These are phyloP conservation scores for Cephus spinipes DNA, from an alignment of 2,888 invertebrate genomes.

Conservation along the genomic window DNA sequence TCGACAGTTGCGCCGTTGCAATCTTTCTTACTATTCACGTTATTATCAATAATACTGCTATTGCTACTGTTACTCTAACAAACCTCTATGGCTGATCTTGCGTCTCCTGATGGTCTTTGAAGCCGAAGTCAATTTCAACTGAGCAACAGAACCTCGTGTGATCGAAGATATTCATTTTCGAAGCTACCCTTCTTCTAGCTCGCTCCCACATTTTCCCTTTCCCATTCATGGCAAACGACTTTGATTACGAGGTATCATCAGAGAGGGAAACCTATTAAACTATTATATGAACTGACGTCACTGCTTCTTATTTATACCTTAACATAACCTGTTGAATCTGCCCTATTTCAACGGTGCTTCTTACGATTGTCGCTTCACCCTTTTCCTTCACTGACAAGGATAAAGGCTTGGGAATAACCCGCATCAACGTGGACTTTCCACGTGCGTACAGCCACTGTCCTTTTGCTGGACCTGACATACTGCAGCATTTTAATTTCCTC, in stretches of 20 bases:
- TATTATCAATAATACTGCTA: not conserved
- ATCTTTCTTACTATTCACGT: not conserved
- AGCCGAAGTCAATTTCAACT: not conserved
- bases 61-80: not conserved
- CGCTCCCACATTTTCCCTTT: not conserved
- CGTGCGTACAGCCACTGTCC: not conserved
- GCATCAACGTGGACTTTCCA: not conserved
- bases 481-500: not conserved
- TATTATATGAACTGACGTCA: not conserved
- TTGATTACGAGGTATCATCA: not conserved
- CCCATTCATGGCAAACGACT: not conserved
- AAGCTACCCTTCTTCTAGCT: not conserved
- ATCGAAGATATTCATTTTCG: not conserved
- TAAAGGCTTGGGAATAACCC: not conserved
- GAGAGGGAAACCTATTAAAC: not conserved
- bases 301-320: not conserved
- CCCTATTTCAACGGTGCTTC: not conserved
- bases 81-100: not conserved
- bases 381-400: not conserved
- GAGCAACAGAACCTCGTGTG: not conserved
- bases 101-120: not conserved
- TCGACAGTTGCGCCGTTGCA: not conserved
- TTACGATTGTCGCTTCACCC: not conserved
- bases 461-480: not conserved
- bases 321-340: not conserved